Evolutionary conservation across 2,888 invertebrate genomes (phyloP), one percentile per base, ranked within the genome.

Genomic region (Dysmachus trigonus): DNA sequence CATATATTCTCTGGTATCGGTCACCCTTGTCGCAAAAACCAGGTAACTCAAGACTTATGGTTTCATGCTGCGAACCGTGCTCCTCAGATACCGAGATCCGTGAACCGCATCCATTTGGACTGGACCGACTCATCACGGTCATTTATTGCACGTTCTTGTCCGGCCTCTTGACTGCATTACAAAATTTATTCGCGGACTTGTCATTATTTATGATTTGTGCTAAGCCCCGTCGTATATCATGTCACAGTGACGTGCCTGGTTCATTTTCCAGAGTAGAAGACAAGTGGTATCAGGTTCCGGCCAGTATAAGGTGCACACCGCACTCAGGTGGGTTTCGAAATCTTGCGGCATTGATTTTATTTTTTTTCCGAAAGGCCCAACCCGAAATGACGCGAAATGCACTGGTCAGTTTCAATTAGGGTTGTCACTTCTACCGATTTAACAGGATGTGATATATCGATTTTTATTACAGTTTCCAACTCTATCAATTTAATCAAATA

Each of bases 141-240:
- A 77, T 77, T 77, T 77, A 77, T 77, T 47, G 47, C 77, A 47
- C 77, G 47, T 41, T 77, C 47, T 47, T 77, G 41, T 47, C 51
- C 41, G 13, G 41, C 13, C 77, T 8, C 22, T 47, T 77, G 77
- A 77, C 77, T 41, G 77, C 77, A 77, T 77, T 77, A 77, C 47
- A 81, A 90, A 91, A 91, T 91, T 91, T 91, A 91, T 91, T 90
- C 90, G 90, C 90, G 90, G 90, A 90, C 90, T 91, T 90, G 89
- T 90, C 89, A 90, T 91, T 91, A 91, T 91, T 91, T 91, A 91
- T 91, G 90, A 91, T 91, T 91, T 90, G 90, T 90, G 89, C 89
- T 90, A 89, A 90, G 90, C 90, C 89, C 89, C 88, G 90, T 90
- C 91, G 90, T 91, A 90, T 90, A 91, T 90, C 91, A 90, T 35